Evolutionary conservation across 2,797 vertebrate species (phyloP).

Genomic region (Hephaestus fuliginosus): DNA sequence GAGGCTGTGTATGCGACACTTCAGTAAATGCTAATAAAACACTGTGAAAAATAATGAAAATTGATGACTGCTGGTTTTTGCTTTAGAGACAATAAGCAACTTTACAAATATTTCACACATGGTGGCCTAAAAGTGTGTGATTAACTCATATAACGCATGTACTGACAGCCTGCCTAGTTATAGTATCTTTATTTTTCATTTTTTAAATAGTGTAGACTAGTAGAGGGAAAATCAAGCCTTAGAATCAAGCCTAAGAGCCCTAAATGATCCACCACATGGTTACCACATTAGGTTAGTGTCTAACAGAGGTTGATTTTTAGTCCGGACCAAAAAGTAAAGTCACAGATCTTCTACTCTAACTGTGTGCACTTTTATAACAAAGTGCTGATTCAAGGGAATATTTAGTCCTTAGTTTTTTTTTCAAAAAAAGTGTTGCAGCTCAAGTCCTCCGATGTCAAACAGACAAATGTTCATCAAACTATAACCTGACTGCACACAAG

Average conservation of each 20-base stretch:
- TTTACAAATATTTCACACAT: neutral
- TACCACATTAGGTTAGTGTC: no score
- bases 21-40: neutral
- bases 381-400: neutral
- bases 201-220: neutral
- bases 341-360: neutral
- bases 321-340: neutral
- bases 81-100: neutral
- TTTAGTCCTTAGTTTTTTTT: neutral
- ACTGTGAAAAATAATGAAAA: neutral
- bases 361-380: neutral
- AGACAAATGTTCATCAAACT: constrained; percentile 8
- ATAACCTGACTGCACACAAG: constrained; percentile 1
- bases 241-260: neutral
- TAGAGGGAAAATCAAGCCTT: neutral
- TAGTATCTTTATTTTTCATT: neutral
- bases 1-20: neutral
- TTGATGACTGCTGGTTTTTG: neutral
- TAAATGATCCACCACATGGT: no score
- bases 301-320: no score
- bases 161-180: neutral
- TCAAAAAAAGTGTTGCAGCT: constrained; percentile 1
- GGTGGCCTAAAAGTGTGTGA: neutral
- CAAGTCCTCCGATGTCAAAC: constrained; percentile 19
- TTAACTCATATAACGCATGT: neutral